Base-by-base conservation (phyloP, 2,888 invertebrate species). In the Platycnemis pennipes region DNA sequence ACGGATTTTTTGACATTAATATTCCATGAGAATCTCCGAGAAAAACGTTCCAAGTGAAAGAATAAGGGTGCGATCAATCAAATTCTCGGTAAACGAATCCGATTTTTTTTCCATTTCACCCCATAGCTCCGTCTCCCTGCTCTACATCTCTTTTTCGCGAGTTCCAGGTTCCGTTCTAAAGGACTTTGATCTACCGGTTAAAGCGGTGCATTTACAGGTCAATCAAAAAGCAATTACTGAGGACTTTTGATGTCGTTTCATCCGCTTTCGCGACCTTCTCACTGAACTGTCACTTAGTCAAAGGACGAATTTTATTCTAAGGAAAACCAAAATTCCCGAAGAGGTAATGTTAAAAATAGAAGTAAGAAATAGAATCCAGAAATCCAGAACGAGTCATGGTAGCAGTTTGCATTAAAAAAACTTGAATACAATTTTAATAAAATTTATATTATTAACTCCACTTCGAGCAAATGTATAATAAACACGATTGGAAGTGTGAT, bases 71-170 rank as follows among this genome's bases (percentile, higher is more conserved):
- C 44, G 91, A 91, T 31, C 56, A 91, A 91, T 63, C 53, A 91
- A 91, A 63, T 91, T 44, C 56, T 91, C 91, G 63, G 63, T 91
- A 49, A 89, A 89, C 49, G 88, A 77, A 77, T 77, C 13, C 26
- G 11, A 37, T 77, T 77, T 77, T 77, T 31, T 37, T 63, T 11
- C n/a, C 31, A n/a, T 37, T 77, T 77, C 37, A 37, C 37, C 26
- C 77, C 77, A 11, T 77, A n/a, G n/a, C 77, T 77, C 77, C 26
- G 11, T 77, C 37, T 37, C 87, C 26, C 11, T 46, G 46, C 46
- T 26, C 19, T 44, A 44, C 44, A n/a, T 87, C 87, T 26, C 44
- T 44, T 45, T 87, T 26, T 45, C 45, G 4, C 87, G 22, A 44
- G n/a, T 44, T 46, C n/a, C 46, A 16, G 7, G 16, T 77, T 77